Conservation (phyloP, 2,797 vertebrate genomes). For the Alexandromys oeconomus region DNA sequence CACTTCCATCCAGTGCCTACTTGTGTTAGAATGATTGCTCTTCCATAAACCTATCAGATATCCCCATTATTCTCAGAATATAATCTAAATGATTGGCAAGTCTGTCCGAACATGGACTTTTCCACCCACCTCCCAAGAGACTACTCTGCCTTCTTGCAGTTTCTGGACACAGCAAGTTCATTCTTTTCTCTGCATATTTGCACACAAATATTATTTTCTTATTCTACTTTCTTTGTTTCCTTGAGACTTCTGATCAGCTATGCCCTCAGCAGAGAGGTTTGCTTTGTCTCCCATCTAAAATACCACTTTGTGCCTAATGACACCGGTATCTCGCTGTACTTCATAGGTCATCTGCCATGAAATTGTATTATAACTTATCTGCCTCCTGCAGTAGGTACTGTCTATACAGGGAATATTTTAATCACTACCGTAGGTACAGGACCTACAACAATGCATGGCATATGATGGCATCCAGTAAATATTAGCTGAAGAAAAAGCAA, state of each 20-base stretch:
- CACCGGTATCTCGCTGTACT: not conserved
- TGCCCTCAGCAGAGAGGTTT: not conserved
- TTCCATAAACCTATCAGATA: not conserved
- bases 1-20: not conserved
- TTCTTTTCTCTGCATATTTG: not conserved
- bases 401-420: not conserved
- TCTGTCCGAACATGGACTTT: too few species aligned
- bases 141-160: fast-evolving
- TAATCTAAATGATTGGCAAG: not conserved
- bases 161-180: not conserved
- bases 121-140: not conserved
- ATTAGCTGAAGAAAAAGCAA: not conserved
- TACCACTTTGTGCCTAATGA: not conserved
- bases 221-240: not conserved
- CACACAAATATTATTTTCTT: too few species aligned
- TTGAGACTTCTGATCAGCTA: not conserved
- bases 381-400: not conserved
- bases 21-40: not conserved
- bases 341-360: not conserved
- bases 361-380: not conserved
- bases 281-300: not conserved
- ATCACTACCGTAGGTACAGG: not conserved
- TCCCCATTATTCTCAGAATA: not conserved
- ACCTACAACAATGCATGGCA: not conserved
- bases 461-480: not conserved